phyloP scores from a whole-genome alignment of 2,797 vertebrate genomes.

The Carcharodon carcharias region DNA sequence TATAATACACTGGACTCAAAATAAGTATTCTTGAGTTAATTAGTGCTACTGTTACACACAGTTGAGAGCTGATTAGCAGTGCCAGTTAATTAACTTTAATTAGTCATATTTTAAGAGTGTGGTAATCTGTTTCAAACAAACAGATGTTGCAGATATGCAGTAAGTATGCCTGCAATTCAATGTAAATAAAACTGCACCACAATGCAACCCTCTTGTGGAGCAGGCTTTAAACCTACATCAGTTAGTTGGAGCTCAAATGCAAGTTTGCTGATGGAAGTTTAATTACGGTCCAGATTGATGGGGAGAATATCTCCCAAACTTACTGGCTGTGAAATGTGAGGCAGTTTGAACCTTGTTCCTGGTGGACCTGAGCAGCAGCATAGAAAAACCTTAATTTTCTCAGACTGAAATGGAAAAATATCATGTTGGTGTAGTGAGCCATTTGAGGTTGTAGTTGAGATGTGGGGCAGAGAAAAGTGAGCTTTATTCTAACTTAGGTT shows the following conservation, averaged over 20 bases:
- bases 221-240: neutral
- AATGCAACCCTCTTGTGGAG: neutral
- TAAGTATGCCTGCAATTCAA: neutral
- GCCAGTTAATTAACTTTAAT: conserved; percentile 36
- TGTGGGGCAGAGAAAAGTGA: neutral
- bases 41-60: conserved; percentile 25
- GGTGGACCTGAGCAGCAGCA: neutral
- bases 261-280: neutral
- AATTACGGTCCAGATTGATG: neutral
- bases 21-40: conserved; percentile 29
- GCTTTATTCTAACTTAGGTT: neutral
- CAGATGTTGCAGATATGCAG: conserved; percentile 26
- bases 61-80: conserved; percentile 36
- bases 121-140: conserved; percentile 32
- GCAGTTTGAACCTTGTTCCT: neutral
- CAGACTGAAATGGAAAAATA: neutral
- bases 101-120: conserved; percentile 28
- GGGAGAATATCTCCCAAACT: neutral
- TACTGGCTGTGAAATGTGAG: neutral
- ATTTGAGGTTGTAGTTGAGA: neutral
- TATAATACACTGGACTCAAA: conserved; percentile 24
- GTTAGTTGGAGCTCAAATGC: neutral
- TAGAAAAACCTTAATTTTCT: neutral
- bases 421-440: neutral
- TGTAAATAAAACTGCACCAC: conserved; percentile 14